Conservation (phyloP, 1,140 invertebrate genomes). For the Brachionus koreanus region DNA sequence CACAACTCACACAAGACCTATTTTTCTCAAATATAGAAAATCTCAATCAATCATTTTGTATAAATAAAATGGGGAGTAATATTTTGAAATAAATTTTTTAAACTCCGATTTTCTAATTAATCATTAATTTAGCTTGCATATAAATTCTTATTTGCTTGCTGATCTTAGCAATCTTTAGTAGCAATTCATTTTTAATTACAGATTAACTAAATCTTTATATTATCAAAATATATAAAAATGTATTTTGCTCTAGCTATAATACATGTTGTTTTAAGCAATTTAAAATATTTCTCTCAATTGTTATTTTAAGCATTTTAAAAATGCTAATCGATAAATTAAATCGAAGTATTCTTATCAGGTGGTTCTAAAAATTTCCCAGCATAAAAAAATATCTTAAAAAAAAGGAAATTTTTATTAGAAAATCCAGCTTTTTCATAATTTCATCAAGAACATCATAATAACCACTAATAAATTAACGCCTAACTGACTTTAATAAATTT, state of each 20-base stretch:
- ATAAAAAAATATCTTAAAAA: background rate
- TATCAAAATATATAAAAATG: background rate
- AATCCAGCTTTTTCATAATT: no score
- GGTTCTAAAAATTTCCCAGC: background rate
- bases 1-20: background rate
- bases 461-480: no score
- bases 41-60: background rate
- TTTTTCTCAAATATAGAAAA: background rate
- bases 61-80: background rate
- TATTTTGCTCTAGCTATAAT: background rate
- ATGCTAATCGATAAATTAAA: background rate
- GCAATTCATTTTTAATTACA: slow-evolving; percentile 7
- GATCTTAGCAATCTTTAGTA: background rate
- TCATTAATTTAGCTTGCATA: background rate
- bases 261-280: background rate
- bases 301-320: background rate
- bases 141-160: background rate
- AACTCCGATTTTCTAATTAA: slow-evolving; percentile 30
- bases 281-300: background rate
- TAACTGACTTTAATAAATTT: no score
- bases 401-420: background rate
- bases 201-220: slow-evolving; percentile 15
- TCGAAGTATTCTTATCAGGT: background rate
- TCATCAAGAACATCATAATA: no score
- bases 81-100: background rate